Evolutionary conservation across 53 echinoderm and acorn worm genomes (phyloP).

Genomic region (Glandiceps talaboti): DNA sequence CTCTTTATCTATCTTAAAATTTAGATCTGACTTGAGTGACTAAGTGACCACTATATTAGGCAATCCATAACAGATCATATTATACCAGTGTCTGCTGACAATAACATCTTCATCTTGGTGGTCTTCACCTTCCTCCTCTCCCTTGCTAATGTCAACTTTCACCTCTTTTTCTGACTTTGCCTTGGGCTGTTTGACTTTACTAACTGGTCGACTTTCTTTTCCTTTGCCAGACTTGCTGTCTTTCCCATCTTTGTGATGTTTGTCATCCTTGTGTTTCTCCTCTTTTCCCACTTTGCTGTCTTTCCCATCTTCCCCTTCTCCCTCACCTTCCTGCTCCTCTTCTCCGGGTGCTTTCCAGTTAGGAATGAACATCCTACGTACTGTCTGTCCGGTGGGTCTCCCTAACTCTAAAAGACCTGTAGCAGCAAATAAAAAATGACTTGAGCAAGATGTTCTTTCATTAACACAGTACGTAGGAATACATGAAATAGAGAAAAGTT

Average conservation of each 20-base stretch:
- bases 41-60: constrained; percentile 84
- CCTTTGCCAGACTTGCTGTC: constrained; percentile 11
- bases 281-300: neutral
- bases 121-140: constrained; percentile 19
- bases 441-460: too few relatives aligned
- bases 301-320: constrained; percentile 29
- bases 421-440: too few relatives aligned
- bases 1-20: neutral
- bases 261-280: constrained; percentile 24
- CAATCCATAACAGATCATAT: constrained; percentile 86
- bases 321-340: constrained; percentile 28
- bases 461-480: too few relatives aligned
- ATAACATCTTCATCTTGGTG: constrained; percentile 28
- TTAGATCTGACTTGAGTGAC: neutral
- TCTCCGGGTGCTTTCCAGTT: constrained; percentile 71
- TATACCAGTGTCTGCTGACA: constrained; percentile 82
- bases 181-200: constrained; percentile 6
- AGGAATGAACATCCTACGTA: constrained; percentile 83
- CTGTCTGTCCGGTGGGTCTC: constrained; percentile 70
- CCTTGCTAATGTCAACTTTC: constrained; percentile 22
- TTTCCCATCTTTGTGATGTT: constrained; percentile 12
- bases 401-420: constrained; percentile 74
- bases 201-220: constrained; percentile 8
- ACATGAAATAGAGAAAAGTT: too few relatives aligned
- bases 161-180: constrained; percentile 7